Conservation (phyloP, 2,888 invertebrate species). For the Aphodius granarius region DNA sequence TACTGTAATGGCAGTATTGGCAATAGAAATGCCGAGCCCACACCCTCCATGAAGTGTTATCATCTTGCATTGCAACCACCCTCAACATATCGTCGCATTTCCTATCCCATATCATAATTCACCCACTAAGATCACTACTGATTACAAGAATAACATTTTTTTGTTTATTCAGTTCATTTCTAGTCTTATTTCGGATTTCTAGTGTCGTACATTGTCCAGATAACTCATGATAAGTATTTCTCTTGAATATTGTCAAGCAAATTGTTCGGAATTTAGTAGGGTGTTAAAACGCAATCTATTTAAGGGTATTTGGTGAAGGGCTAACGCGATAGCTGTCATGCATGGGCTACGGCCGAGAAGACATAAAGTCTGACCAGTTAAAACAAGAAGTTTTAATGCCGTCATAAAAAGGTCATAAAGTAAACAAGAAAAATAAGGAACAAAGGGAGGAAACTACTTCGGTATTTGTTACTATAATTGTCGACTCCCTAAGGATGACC, state of each 20-base stretch:
- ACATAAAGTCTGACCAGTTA: not conserved
- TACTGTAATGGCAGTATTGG: not conserved
- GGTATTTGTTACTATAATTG: not conserved
- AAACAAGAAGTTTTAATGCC: not conserved
- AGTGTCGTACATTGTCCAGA: not conserved
- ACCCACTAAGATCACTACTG: too few species aligned
- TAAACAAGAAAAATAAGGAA: not conserved
- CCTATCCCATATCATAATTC: not conserved
- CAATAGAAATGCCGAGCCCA: not conserved
- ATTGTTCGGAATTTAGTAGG: not conserved
- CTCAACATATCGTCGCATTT: not conserved
- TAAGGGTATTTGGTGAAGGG: not conserved
- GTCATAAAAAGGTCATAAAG: not conserved
- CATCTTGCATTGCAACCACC: not conserved
- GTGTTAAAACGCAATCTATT: not conserved
- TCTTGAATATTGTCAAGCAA: not conserved
- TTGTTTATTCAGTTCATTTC: too few species aligned
- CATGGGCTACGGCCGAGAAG: not conserved
- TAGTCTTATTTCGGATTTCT: too few species aligned
- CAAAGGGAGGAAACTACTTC: not conserved
- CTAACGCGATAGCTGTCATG: not conserved
- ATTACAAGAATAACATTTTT: too few species aligned
- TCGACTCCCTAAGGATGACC: not conserved
- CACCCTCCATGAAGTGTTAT: not conserved
- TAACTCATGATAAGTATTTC: too few species aligned